Conservation (phyloP, 2,888 invertebrate genomes). For the Mechanitis messenoides region DNA sequence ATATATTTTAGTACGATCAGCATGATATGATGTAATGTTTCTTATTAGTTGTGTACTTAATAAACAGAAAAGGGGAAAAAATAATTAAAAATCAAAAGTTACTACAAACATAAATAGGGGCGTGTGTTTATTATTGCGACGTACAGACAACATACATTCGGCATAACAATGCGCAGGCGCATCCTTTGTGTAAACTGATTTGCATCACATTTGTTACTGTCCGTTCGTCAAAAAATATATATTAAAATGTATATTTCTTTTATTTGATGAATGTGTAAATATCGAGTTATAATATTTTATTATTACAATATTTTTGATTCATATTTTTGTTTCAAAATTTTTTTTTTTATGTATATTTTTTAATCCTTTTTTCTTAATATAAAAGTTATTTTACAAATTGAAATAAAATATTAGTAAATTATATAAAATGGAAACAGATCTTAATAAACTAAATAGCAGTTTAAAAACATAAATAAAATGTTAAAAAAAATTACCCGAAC, state of each 20-base stretch:
- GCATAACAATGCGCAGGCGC: slow-evolving; percentile 52
- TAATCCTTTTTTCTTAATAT: too few relatives aligned
- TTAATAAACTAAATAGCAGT: too few relatives aligned
- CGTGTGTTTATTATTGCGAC: slow-evolving; percentile 42
- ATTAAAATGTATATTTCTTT: background rate
- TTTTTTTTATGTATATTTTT: too few relatives aligned
- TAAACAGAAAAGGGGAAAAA: background rate
- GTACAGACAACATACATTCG: slow-evolving; percentile 38
- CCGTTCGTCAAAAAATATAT: slow-evolving; percentile 20
- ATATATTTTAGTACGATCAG: too few relatives aligned
- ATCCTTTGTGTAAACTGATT: slow-evolving; percentile 47
- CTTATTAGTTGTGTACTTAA: background rate
- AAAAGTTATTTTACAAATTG: too few relatives aligned
- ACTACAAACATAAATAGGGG: slow-evolving; percentile 39
- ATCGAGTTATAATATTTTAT: background rate
- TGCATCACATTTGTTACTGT: slow-evolving; percentile 45
- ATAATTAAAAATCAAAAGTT: slow-evolving; percentile 18
- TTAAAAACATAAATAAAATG: too few relatives aligned
- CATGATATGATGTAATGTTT: too few relatives aligned
- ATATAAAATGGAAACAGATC: too few relatives aligned
- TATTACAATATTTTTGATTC: background rate
- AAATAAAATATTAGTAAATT: too few relatives aligned
- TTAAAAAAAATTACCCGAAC: too few relatives aligned
- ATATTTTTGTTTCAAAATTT: background rate
- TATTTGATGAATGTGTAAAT: background rate